Evolutionary conservation across 2,113 vertebrate genomes (phyloP).

Genomic region (Micronisus gabar): DNA sequence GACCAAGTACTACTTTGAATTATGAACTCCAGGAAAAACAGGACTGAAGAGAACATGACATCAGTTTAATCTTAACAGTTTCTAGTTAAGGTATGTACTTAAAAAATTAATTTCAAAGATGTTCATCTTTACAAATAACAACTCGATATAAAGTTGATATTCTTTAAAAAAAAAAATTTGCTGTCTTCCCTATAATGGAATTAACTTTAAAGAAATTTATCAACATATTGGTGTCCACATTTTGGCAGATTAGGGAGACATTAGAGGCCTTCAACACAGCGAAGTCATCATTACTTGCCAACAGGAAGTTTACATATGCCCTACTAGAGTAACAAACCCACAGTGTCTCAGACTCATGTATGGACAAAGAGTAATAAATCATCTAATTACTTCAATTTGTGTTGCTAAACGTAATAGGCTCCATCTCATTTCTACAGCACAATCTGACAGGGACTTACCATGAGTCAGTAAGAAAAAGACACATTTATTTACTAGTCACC

Average conservation of each 20-base stretch:
- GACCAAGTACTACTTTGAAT: not conserved
- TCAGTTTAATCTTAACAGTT: not conserved
- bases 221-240: not conserved
- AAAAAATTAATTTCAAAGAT: not conserved
- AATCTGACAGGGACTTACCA: constrained; percentile 39
- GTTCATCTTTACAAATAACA: not conserved
- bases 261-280: not conserved
- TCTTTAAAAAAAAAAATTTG: not conserved
- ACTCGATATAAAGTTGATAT: not conserved
- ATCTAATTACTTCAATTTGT: constrained; percentile 27
- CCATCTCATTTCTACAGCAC: not conserved
- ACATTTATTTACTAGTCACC: constrained; percentile 71
- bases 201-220: not conserved
- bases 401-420: not conserved
- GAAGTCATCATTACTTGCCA: not conserved
- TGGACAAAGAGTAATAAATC: not conserved
- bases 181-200: not conserved
- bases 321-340: not conserved
- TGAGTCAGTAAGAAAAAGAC: constrained; percentile 56
- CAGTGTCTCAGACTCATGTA: not conserved
- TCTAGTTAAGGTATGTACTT: not conserved
- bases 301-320: not conserved
- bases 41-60: not conserved
- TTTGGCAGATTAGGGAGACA: not conserved
- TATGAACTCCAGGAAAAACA: not conserved